Base-by-base conservation (phyloP, 2,888 invertebrate genomes). In the Camptogramma bilineatum region DNA sequence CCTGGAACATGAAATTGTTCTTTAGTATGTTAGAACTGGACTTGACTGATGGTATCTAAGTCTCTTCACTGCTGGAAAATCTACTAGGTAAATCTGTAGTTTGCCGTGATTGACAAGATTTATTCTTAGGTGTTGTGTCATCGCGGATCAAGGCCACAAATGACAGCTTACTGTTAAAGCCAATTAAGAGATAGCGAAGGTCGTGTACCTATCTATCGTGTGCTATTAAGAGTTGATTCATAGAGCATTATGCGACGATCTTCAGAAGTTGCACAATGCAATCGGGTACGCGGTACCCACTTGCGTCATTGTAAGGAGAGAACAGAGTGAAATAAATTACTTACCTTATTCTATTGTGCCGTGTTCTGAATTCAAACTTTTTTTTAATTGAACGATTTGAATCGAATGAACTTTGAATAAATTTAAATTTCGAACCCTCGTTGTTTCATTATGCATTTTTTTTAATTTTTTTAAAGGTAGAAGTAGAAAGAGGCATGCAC, bases 211-310 rank as follows among this genome's bases (percentile, higher is more conserved):
- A 64, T 60, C n/a, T n/a, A n/a, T n/a, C n/a, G n/a, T 28, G 50
- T 42, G 39, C 55, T 52, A 42, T 53, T 64, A 42, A 46, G 50
- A 51, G 53, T 61, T 62, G 62, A 66, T 66, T 66, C 62, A 62
- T 62, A 66, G 57, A 58, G 13, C 56, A 50, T 56, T 61, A 57
- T 56, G 52, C 46, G 34, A 50, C 48, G 61, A 51, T 64, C 56
- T 60, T 64, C 42, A 73, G 61, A 62, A 69, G 74, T 83, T 80
- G 68, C 79, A 76, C 78, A 83, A 83, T 77, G 74, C 71, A 73
- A 73, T 58, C 68, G 69, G 71, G 74, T 79, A 77, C 74, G 71
- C 61, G 65, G 73, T 78, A 80, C 76, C 74, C 77, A 77, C 68
- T 83, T 81, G 56, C 56, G 44, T 65, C 64, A 64, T 17, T 18